Conservation (phyloP, 2,888 invertebrate genomes). For the Kuschelorhynchus macadamiae region DNA sequence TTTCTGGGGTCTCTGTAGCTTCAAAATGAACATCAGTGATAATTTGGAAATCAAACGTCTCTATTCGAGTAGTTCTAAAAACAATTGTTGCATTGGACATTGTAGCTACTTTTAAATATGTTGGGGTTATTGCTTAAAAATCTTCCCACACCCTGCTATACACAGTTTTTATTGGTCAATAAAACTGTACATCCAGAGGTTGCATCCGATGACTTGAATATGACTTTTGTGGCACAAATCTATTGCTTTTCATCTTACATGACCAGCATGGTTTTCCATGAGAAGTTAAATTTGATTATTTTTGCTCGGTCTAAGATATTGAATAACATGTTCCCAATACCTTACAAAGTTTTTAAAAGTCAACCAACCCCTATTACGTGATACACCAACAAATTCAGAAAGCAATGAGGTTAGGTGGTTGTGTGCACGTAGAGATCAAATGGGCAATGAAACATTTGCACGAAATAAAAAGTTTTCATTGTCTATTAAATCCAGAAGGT, state of each 20-base stretch:
- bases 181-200: constrained; percentile 30
- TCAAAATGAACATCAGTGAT: constrained; percentile 6
- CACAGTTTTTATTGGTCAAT: constrained; percentile 36
- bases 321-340: constrained; percentile 29
- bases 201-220: constrained; percentile 32
- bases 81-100: constrained; percentile 4
- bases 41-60: not conserved
- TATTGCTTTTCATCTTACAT: constrained; percentile 37
- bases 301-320: no score
- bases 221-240: constrained; percentile 26
- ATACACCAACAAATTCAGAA: constrained; percentile 17
- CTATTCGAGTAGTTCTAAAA: constrained; percentile 2
- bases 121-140: constrained; percentile 31
- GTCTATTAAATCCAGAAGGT: no score
- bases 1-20: not conserved
- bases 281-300: constrained; percentile 30
- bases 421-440: no score
- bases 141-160: constrained; percentile 39
- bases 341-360: constrained; percentile 33
- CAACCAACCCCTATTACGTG: constrained; percentile 41
- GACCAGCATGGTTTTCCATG: constrained; percentile 45
- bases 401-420: no score
- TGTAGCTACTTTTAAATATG: constrained; percentile 28
- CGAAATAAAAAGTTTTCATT: no score
- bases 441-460: no score